A percentile compares a stretch with the other conserved stretches of the same genome.
These are phyloP conservation scores for Stomatorhinus walkeri DNA, from an alignment of 2,797 vertebrate species.

Conservation along the genomic window DNA sequence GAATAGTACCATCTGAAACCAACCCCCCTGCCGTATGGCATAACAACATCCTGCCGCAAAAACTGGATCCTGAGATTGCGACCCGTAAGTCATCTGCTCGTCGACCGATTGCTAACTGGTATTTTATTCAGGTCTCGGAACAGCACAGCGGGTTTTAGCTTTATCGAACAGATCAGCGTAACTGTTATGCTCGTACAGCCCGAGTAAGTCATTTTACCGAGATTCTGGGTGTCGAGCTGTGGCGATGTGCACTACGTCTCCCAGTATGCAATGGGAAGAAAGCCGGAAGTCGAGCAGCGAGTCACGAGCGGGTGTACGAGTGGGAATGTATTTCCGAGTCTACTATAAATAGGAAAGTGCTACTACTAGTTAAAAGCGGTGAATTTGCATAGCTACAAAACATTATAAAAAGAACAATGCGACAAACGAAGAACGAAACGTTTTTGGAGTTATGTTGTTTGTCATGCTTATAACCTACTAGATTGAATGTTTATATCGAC, in stretches of 20 bases:
- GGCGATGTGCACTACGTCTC: slow-evolving; percentile 20
- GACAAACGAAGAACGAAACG: not conserved
- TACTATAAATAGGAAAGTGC: not conserved
- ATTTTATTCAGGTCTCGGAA: not conserved
- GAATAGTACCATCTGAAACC: slow-evolving; percentile 20
- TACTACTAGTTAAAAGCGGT: not conserved
- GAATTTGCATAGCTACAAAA: not conserved
- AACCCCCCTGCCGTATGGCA: slow-evolving; percentile 43
- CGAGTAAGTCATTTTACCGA: not conserved
- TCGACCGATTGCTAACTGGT: not conserved
- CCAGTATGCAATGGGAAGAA: slow-evolving; percentile 16
- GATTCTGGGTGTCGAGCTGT: not conserved
- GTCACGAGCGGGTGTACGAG: not conserved
- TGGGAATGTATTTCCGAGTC: not conserved
- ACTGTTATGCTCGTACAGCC: not conserved
- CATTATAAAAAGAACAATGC: not conserved
- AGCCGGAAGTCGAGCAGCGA: slow-evolving; percentile 14
- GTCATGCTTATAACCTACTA: not conserved
- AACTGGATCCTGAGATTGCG: not conserved
- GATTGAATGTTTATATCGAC: not conserved
- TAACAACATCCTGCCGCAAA: slow-evolving; percentile 19
- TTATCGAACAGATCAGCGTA: not conserved
- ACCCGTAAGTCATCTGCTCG: not conserved
- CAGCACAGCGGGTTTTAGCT: not conserved
- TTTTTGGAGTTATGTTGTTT: not conserved